Conservation (phyloP, 1,140 invertebrate genomes). For the Ceratina calcarata region DNA sequence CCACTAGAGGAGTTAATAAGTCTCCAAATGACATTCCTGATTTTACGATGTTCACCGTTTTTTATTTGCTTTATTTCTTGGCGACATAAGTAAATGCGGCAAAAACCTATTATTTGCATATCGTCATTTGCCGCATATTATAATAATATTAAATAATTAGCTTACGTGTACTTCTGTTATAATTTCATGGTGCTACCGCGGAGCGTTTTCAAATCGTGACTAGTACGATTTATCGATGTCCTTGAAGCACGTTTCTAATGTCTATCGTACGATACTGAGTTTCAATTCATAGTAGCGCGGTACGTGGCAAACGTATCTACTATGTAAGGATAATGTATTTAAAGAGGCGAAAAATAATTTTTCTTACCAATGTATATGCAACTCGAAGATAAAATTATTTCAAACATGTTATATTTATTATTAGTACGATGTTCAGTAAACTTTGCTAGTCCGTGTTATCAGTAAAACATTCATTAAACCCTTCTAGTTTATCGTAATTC, state of each 20-base stretch:
- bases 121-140: not conserved
- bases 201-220: conserved; percentile 32
- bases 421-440: no score
- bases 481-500: not conserved
- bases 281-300: not conserved
- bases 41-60: not conserved
- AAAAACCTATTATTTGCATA: not conserved
- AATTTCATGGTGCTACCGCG: conserved; percentile 3
- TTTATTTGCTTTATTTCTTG: not conserved
- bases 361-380: not conserved
- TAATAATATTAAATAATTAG: not conserved
- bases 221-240: conserved; percentile 33
- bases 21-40: no score
- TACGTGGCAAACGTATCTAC: not conserved
- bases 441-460: no score
- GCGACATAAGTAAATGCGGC: no score
- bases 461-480: not conserved
- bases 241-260: conserved; percentile 18
- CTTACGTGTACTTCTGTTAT: conserved; percentile 8
- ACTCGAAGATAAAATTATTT: not conserved
- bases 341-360: no score
- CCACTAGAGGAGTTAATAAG: no score
- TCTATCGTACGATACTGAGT: not conserved
- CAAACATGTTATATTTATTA: no score
- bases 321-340: not conserved